A percentile compares a stretch with the other conserved stretches of the same genome.
These are phyloP conservation scores for Addax nasomaculatus DNA, from an alignment of 2,113 vertebrate species.

Conservation along the genomic window DNA sequence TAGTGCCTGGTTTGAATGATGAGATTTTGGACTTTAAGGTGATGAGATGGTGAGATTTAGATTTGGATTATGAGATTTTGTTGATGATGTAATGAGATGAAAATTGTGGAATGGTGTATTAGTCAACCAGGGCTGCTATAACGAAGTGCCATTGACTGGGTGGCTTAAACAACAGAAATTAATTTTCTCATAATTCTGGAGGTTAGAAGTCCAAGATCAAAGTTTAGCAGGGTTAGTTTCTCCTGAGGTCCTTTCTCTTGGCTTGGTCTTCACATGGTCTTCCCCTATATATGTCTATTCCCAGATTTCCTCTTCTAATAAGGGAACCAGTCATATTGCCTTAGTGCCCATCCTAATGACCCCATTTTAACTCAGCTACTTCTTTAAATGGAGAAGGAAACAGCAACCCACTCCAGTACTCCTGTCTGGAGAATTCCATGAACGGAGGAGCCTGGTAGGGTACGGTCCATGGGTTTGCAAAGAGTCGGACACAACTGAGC, in stretches of 20 bases:
- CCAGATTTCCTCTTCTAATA: not conserved
- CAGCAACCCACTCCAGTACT: not conserved
- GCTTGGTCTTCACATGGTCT: not conserved
- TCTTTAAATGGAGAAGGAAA: not conserved
- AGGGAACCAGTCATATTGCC: not conserved
- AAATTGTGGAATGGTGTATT: not conserved
- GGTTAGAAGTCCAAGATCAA: not conserved
- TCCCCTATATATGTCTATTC: not conserved
- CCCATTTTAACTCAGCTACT: not conserved
- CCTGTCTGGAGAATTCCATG: not conserved
- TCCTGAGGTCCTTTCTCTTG: not conserved
- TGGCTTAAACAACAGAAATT: not conserved
- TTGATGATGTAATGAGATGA: not conserved
- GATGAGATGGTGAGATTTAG: not conserved
- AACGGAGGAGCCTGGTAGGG: not conserved
- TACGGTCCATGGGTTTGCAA: fast-evolving
- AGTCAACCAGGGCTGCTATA: not conserved
- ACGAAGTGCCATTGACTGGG: not conserved
- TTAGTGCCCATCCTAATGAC: not conserved
- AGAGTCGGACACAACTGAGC: not conserved
- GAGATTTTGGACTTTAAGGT: not conserved
- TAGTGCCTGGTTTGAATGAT: not conserved
- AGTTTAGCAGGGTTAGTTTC: not conserved
- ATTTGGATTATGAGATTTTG: not conserved
- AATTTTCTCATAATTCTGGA: not conserved